Conservation (phyloP, 37 sponge, comb jelly and placozoan species). For the Hormiphora californensis region DNA sequence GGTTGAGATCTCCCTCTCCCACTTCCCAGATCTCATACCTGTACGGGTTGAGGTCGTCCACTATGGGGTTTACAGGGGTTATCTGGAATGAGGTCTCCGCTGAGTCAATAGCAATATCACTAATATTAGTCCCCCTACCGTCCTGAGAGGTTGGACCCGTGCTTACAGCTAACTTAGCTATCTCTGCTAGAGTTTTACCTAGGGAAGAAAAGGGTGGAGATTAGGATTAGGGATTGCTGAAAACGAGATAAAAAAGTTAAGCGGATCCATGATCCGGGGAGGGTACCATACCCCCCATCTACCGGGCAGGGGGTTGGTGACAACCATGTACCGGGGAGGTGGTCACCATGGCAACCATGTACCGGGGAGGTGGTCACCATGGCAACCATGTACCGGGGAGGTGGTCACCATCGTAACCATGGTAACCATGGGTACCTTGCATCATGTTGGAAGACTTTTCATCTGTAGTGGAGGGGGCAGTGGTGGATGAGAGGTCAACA, state of each 20-base stretch:
- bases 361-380: no score
- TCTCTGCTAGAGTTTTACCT: slow-evolving; percentile 49
- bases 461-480: not conserved
- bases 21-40: no score
- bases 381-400: no score
- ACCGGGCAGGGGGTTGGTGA: no score
- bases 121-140: not conserved
- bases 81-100: slow-evolving; percentile 39
- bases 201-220: not conserved
- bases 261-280: no score
- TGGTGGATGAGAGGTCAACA: not conserved
- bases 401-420: no score
- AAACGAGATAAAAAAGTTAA: not conserved
- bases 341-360: no score
- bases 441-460: no score
- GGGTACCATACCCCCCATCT: no score
- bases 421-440: no score
- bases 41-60: slow-evolving; percentile 47
- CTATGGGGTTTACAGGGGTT: slow-evolving; percentile 20
- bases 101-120: slow-evolving; percentile 32
- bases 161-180: slow-evolving; percentile 14
- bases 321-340: no score
- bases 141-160: not conserved
- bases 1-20: slow-evolving; percentile 14
- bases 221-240: not conserved